Evolutionary conservation across 2,113 vertebrate genomes (phyloP).

Genomic region (Cyprinodon variegatus): DNA sequence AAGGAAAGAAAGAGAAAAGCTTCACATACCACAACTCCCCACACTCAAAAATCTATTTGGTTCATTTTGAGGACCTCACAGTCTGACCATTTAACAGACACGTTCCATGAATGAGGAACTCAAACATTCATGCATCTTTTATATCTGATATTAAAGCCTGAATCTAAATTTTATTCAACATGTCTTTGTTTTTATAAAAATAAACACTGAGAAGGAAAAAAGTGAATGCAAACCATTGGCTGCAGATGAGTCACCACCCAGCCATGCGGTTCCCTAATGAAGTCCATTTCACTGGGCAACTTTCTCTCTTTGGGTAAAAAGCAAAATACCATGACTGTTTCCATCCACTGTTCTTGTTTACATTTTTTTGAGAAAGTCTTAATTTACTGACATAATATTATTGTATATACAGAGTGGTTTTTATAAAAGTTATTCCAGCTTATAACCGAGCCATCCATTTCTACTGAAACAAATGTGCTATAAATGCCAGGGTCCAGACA

Average conservation of each 20-base stretch:
- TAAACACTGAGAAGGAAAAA: background rate
- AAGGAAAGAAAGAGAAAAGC: background rate
- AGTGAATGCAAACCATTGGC: conserved; percentile 3
- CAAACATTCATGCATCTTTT: background rate
- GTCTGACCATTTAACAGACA: conserved; percentile 63
- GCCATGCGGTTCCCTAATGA: background rate
- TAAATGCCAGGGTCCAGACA: conserved; percentile 62
- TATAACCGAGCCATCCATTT: conserved; percentile 35
- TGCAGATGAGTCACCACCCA: conserved; percentile 21
- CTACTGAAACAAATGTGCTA: conserved; percentile 54
- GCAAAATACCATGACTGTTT: background rate
- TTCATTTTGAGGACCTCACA: conserved; percentile 57
- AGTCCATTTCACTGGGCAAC: background rate
- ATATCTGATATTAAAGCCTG: too few relatives aligned
- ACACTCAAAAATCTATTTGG: conserved; percentile 62
- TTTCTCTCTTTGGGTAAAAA: background rate
- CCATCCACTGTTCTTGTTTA: conserved; percentile 1
- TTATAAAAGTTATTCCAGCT: conserved; percentile 15
- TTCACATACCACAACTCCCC: conserved; percentile 74
- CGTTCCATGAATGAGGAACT: conserved; percentile 58
- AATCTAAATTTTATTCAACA: conserved; percentile 28
- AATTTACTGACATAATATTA: conserved; percentile 8
- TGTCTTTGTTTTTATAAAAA: background rate
- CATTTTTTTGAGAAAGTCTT: background rate
- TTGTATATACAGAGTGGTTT: conserved; percentile 1